Evolutionary conservation across 2,888 invertebrate genomes (phyloP).

Genomic region (Drosophila paramelanica): DNA sequence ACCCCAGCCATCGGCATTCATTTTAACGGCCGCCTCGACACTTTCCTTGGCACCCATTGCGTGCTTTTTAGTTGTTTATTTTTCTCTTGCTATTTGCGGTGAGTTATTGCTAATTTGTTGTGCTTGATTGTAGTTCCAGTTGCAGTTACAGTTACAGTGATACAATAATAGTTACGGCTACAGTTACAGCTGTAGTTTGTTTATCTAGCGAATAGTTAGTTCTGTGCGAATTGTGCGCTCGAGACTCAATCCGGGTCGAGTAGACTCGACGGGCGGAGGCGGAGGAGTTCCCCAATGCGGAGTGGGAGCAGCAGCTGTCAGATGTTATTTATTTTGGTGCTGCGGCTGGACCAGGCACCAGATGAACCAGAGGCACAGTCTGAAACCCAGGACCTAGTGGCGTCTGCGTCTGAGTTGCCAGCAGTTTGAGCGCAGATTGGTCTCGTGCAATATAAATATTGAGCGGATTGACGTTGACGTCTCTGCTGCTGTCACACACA

Average conservation of each 20-base stretch:
- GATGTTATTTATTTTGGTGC: conserved; percentile 78
- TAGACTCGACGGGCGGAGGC: background rate
- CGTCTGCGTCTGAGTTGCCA: conserved; percentile 53
- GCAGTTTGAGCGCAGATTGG: conserved; percentile 42
- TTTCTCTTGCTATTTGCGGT: conserved; percentile 20
- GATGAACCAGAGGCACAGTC: conserved; percentile 57
- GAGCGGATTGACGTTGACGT: conserved; percentile 72
- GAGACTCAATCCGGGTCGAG: conserved; percentile 17
- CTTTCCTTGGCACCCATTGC: conserved; percentile 92
- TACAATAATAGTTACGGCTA: conserved; percentile 18
- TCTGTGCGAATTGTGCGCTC: conserved; percentile 35
- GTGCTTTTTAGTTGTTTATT: conserved; percentile 47
- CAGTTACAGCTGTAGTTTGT: conserved; percentile 43
- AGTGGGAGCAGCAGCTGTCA: conserved; percentile 66
- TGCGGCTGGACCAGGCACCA: conserved; percentile 45
- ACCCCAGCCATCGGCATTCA: conserved; percentile 93
- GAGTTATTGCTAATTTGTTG: conserved; percentile 29
- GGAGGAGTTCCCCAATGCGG: conserved; percentile 1
- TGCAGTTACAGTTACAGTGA: conserved; percentile 17
- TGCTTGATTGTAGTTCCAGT: conserved; percentile 45
- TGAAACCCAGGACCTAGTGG: conserved; percentile 41
- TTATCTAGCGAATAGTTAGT: conserved; percentile 38
- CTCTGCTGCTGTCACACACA: conserved; percentile 27
- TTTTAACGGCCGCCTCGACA: conserved; percentile 91
- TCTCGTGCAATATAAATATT: conserved; percentile 70